Base-by-base conservation (phyloP, 2,797 vertebrate genomes). In the Fistularia tabacaria region DNA sequence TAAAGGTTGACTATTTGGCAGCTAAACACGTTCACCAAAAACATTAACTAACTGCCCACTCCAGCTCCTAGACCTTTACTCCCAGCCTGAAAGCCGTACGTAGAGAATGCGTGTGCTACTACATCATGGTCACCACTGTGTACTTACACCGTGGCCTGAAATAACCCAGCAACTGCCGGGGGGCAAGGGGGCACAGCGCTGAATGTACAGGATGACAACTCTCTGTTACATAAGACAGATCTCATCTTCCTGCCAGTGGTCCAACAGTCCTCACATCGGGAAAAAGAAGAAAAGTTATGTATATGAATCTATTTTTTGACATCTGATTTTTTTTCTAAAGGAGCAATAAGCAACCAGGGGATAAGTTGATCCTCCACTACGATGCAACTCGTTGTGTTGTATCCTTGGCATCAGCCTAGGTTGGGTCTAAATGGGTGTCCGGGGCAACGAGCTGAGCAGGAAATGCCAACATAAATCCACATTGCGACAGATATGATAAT, bases 1-100 rank as follows among this genome's bases (percentile, higher is more conserved):
- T 75, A 71, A 79, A 78, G 60, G 71, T 80, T 66, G 70, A 62
- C 37, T 13, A 57, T 46, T 67, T 57, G 59, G 38, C 55, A 70
- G 51, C 38, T 57, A 3, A 55, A 53, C 1, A 7, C 61, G 40
- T 57, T 66, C 56, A 60, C 13, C 43, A 39, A 50, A 49, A 62
- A 12, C 43, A 45, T 50, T 9, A 42, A 38, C 52, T 49, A 46
- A 41, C 46, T 52, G 38, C 39, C 59, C 54, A 10, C 49, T 59
- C 25, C 25, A 5, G 25, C 25, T 25, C 25, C 25, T 25, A 25
- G 25, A 25, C 25, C 25, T 25, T 25, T 25, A 25, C 25, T 25
- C 25, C 25, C 25, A 25, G 25, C 25, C 25, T 25, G 25, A 25
- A 25, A 25, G 25, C 25, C 25, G 2, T 25, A 25, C 25, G 25